phyloP scores from a whole-genome alignment of 2,113 vertebrate genomes.

The Eurypyga helias region DNA sequence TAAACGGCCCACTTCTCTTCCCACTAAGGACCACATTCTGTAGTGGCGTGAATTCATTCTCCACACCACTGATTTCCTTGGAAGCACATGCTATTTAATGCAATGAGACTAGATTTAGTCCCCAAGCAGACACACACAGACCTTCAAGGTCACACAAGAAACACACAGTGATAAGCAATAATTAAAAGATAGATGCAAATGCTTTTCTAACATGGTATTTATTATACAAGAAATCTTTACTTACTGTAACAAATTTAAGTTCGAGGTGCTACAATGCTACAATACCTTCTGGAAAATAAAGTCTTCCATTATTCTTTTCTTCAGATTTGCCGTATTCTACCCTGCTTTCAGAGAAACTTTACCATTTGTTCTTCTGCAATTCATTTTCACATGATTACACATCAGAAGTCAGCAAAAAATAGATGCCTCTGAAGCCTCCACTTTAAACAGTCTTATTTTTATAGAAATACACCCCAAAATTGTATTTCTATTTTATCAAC shows the following conservation, averaged over 20 bases:
- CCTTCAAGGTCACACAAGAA: neutral
- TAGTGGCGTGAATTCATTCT: neutral
- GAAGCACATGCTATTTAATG: neutral
- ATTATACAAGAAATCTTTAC: neutral
- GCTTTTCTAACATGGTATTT: neutral
- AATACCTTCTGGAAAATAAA: neutral
- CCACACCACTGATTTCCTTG: neutral
- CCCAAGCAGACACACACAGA: neutral
- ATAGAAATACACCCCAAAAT: neutral
- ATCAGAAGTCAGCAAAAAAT: neutral
- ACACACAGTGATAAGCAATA: neutral
- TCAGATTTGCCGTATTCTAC: neutral
- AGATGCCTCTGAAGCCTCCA: neutral
- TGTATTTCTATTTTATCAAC: neutral
- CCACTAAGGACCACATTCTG: neutral
- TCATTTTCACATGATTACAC: neutral
- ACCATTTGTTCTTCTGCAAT: neutral
- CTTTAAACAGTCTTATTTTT: neutral
- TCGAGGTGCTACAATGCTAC: neutral
- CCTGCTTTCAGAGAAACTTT: neutral
- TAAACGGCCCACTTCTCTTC: neutral
- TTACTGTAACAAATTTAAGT: neutral
- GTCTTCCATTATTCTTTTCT: neutral
- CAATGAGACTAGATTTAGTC: neutral
- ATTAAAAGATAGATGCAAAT: neutral